phyloP scores from a whole-genome alignment of 92 coral and sea anemone genomes.

The Scolanthus callimorphus region DNA sequence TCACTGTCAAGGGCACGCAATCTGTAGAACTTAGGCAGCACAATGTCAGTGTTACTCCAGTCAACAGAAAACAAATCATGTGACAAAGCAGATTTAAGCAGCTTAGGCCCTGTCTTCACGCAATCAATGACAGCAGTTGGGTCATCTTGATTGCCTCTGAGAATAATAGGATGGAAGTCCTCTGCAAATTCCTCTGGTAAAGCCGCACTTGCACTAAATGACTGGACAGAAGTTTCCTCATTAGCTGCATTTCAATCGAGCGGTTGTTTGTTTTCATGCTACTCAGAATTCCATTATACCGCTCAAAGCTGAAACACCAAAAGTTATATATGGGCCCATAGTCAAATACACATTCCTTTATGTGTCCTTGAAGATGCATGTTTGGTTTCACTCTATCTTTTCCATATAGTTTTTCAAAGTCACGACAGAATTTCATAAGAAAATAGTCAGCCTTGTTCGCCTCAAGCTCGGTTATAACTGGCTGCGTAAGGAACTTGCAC shows the following conservation, averaged over 20 bases:
- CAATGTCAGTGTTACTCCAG: background rate
- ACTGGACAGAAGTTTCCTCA: slow-evolving; percentile 22
- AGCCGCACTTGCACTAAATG: background rate
- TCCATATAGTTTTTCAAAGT: no score
- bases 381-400: no score
- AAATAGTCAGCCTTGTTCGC: no score
- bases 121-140: background rate
- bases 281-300: no score
- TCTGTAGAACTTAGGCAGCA: background rate
- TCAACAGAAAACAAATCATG: background rate
- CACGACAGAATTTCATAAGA: no score
- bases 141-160: background rate
- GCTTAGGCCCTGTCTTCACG: background rate
- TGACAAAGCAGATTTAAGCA: background rate
- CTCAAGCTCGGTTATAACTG: no score
- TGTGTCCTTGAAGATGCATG: no score
- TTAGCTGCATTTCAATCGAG: slow-evolving; percentile 14
- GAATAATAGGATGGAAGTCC: background rate
- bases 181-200: slow-evolving; percentile 1
- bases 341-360: background rate
- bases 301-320: no score
- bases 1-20: background rate
- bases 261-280: slow-evolving; percentile 8
- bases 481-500: no score
- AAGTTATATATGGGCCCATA: no score